These are phyloP conservation scores for Drosophila mauritiana DNA, from an alignment of 1,140 invertebrate species.

Conservation along the genomic window DNA sequence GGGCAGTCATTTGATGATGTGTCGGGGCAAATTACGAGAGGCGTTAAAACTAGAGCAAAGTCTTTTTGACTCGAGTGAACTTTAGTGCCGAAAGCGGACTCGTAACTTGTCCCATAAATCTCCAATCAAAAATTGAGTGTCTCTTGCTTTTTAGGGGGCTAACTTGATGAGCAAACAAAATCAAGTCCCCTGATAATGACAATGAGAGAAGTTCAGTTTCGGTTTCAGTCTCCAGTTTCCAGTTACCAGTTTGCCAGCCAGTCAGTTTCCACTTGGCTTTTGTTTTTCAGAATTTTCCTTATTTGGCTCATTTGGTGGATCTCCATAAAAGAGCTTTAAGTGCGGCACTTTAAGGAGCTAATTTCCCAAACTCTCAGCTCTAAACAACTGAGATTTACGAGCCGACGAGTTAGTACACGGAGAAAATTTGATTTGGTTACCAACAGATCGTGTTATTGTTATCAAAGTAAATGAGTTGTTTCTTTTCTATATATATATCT, in stretches of 20 bases:
- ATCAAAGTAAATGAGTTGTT: no score
- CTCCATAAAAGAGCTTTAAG: slow-evolving; percentile 45
- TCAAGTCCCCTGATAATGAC: slow-evolving; percentile 49
- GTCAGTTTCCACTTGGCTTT: slow-evolving; percentile 4
- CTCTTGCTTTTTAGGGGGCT: slow-evolving; percentile 10
- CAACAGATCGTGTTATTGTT: no score
- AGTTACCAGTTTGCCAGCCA: no score
- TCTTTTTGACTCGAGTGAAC: slow-evolving; percentile 43
- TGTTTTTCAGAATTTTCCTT: slow-evolving; percentile 5
- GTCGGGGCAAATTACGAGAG: slow-evolving; percentile 65
- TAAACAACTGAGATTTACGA: slow-evolving; percentile 53
- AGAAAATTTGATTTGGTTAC: neutral
- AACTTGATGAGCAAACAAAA: slow-evolving; percentile 52
- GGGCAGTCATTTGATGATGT: slow-evolving; percentile 65
- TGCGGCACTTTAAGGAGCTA: slow-evolving; percentile 57
- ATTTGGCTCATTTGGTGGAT: slow-evolving; percentile 22
- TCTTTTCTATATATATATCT: neutral
- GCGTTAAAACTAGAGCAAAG: slow-evolving; percentile 79
- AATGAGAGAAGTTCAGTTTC: slow-evolving; percentile 39
- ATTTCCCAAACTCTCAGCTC: neutral
- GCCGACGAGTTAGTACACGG: slow-evolving; percentile 22
- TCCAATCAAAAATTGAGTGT: slow-evolving; percentile 74
- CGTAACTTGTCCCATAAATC: slow-evolving; percentile 63
- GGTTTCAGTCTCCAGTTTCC: neutral
- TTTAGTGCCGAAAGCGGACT: slow-evolving; percentile 56